Percentiles rank a stretch among this genome's conserved stretches.
phyloP scores from a whole-genome alignment of 2,888 invertebrate species.

The Sepioteuthis lessoniana region DNA sequence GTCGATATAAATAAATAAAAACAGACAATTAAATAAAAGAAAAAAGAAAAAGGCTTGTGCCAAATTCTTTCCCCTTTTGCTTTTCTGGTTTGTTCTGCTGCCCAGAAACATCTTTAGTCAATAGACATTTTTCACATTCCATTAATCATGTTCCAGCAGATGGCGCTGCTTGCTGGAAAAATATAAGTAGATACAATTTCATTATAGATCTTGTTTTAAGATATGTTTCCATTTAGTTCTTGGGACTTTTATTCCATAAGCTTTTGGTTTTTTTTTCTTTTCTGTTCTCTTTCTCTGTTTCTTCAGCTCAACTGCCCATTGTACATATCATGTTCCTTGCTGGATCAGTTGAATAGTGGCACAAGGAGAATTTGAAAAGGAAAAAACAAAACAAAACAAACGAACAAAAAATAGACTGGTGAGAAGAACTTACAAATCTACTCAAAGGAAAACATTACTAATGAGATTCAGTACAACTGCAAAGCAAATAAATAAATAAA shows the following conservation, averaged over 20 bases:
- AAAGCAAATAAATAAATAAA: neutral
- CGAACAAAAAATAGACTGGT: neutral
- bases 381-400: neutral
- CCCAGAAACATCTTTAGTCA: neutral
- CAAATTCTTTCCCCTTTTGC: neutral
- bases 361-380: neutral
- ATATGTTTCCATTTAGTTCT: neutral
- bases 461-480: neutral
- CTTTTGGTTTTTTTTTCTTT: neutral
- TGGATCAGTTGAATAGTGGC: neutral
- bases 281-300: neutral
- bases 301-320: neutral
- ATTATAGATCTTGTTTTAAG: neutral
- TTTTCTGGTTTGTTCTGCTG: neutral
- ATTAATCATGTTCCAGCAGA: neutral
- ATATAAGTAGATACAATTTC: constrained; percentile 4
- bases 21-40: neutral
- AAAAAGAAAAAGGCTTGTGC: neutral
- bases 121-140: neutral
- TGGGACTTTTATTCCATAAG: neutral
- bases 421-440: neutral
- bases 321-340: neutral
- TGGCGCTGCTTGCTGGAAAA: neutral
- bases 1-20: no score
- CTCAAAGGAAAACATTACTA: constrained; percentile 20